phyloP scores from a whole-genome alignment of 2,113 vertebrate species.

The Upupa epops region DNA sequence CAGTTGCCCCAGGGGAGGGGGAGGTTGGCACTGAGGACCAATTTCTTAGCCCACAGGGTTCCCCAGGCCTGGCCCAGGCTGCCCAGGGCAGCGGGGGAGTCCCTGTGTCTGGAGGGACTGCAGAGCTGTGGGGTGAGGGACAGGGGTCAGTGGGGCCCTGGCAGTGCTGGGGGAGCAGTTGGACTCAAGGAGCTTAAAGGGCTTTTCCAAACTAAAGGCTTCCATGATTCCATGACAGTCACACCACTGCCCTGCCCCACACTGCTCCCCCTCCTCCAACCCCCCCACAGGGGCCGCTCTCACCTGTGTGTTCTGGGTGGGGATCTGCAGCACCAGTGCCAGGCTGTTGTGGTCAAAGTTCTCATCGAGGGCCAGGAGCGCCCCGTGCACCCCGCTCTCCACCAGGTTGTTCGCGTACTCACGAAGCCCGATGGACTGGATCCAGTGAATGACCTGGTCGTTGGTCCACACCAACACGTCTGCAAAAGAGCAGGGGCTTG shows the following conservation, averaged over 20 bases:
- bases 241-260: rapidly evolving
- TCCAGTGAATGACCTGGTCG: conserved; percentile 94
- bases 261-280: background rate
- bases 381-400: conserved; percentile 91
- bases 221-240: background rate
- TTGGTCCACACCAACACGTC: conserved; percentile 97
- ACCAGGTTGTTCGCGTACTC: conserved; percentile 89
- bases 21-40: background rate
- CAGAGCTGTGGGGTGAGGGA: background rate
- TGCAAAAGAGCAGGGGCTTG: conserved; percentile 24
- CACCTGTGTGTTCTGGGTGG: conserved; percentile 97
- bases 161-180: background rate
- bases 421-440: conserved; percentile 90
- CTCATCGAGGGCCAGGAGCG: conserved; percentile 90
- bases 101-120: background rate
- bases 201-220: background rate
- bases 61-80: background rate
- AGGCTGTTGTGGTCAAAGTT: conserved; percentile 94
- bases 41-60: background rate
- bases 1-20: background rate
- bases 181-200: background rate
- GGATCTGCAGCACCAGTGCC: conserved; percentile 93
- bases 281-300: background rate
- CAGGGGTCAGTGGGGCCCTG: background rate
- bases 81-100: too few relatives aligned